Evolutionary conservation across 2,113 vertebrate genomes (phyloP).

Genomic region (Spheniscus mendiculus): DNA sequence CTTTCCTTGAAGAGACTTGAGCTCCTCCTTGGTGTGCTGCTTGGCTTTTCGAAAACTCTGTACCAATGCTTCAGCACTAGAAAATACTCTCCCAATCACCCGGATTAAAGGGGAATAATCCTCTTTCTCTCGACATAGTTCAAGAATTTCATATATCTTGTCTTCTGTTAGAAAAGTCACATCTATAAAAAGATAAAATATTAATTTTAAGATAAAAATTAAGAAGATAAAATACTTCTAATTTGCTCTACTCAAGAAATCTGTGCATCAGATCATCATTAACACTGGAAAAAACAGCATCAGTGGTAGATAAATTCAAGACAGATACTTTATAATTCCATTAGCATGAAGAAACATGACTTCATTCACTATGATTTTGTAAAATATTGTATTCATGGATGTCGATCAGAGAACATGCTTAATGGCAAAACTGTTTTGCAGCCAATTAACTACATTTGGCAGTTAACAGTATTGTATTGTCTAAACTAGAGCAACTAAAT

Average conservation of each 20-base stretch:
- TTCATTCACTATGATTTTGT: background rate
- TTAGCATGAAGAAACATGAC: background rate
- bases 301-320: background rate
- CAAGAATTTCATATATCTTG: slow-evolving; percentile 88
- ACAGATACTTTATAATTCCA: background rate
- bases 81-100: slow-evolving; percentile 92
- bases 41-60: slow-evolving; percentile 92
- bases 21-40: slow-evolving; percentile 81
- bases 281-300: background rate
- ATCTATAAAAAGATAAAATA: slow-evolving; percentile 77
- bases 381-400: background rate
- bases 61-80: slow-evolving; percentile 88
- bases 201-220: background rate
- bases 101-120: slow-evolving; percentile 92
- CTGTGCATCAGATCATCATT: background rate
- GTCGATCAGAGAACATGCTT: background rate
- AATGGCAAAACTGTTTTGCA: background rate
- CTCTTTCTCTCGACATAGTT: slow-evolving; percentile 85
- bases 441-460: background rate
- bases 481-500: background rate
- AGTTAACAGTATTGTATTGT: background rate
- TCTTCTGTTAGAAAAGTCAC: slow-evolving; percentile 92
- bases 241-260: background rate
- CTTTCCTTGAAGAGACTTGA: slow-evolving; percentile 95
- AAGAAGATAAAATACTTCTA: background rate